Evolutionary conservation across 2,797 vertebrate species (phyloP), one percentile per base, ranked within the genome.

Genomic region (Eulemur mongoz): DNA sequence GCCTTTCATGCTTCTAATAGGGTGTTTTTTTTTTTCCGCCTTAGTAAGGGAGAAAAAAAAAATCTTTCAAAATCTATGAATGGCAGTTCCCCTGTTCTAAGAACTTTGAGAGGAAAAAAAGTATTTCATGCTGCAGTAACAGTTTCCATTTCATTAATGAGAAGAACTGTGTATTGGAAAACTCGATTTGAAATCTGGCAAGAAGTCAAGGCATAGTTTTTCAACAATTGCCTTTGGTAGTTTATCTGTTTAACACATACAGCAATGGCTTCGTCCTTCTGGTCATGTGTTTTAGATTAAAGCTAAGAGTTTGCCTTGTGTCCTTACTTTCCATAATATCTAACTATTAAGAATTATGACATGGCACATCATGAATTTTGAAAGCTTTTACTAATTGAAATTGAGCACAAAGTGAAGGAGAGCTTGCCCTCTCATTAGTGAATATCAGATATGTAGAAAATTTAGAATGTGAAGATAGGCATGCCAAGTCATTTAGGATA

Each of bases 21-120:
- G 93, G 50, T 73, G 72, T 97, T 96, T 89, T 75, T 4, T 75
- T 4, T 67, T 23, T 12, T 2, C 73, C 40, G 1, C 30, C 54
- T 97, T 15, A 94, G 50, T 5, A 67, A 96, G 25, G 52, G 54
- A 98, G 94, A 98, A 96, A 89, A 84, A 92, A 86, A 85, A 48
- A 52, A 23, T 45, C 5, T 70, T 90, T 57, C 70, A 48, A 69
- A 54, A 38, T 91, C 69, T 97, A 69, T 0, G 4, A 96, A 89
- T 40, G 52, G 89, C 96, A 91, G 25, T 40, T 57, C 88, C 50
- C 27, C 27, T 25, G 7, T 20, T 18, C 38, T 92, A 89, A 84
- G 30, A 95, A 14, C 32, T 95, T 92, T 76, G 72, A 52, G 86
- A 89, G 43, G 3, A 35, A 54, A 91, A 72, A 84, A 3, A 38